Percentiles rank a stretch among this genome's conserved stretches.
phyloP scores from a whole-genome alignment of 2,888 invertebrate species.

The Diarsia dahlii region DNA sequence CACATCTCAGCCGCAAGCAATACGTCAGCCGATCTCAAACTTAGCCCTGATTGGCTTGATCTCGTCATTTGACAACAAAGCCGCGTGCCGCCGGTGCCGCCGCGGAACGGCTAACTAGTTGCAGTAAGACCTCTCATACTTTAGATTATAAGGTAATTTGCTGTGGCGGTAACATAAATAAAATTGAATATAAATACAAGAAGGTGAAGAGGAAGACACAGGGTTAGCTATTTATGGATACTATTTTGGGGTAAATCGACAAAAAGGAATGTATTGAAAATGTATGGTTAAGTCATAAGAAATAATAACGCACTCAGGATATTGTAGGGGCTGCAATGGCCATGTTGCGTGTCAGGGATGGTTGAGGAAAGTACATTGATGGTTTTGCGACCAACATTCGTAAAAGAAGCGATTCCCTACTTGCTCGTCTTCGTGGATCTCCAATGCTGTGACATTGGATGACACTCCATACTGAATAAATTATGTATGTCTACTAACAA shows the following conservation, averaged over 20 bases:
- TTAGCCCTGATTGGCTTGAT: constrained; percentile 46
- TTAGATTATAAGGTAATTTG: not conserved
- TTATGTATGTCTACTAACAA: too few species aligned
- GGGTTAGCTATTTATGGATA: not conserved
- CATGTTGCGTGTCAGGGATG: too few species aligned
- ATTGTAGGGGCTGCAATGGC: too few species aligned
- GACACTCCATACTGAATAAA: too few species aligned
- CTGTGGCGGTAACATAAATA: not conserved
- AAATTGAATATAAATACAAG: not conserved
- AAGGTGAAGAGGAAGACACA: not conserved
- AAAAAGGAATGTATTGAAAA: not conserved
- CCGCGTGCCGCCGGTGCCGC: constrained; percentile 18
- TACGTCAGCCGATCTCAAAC: constrained; percentile 13
- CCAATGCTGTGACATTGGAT: too few species aligned
- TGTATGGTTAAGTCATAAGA: not conserved
- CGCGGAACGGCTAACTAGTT: constrained; percentile 31
- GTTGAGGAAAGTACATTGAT: too few species aligned
- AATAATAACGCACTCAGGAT: too few species aligned
- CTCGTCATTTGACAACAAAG: constrained; percentile 57
- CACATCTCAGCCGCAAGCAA: constrained; percentile 22
- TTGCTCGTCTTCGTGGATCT: too few species aligned
- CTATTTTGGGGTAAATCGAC: not conserved
- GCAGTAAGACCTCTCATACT: constrained; percentile 19
- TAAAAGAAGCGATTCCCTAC: too few species aligned
- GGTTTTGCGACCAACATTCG: too few species aligned